Percentiles rank a stretch among this genome's conserved stretches.
Evolutionary conservation across 2,113 vertebrate genomes (phyloP).

Genomic region (Gymnobelideus leadbeateri): DNA sequence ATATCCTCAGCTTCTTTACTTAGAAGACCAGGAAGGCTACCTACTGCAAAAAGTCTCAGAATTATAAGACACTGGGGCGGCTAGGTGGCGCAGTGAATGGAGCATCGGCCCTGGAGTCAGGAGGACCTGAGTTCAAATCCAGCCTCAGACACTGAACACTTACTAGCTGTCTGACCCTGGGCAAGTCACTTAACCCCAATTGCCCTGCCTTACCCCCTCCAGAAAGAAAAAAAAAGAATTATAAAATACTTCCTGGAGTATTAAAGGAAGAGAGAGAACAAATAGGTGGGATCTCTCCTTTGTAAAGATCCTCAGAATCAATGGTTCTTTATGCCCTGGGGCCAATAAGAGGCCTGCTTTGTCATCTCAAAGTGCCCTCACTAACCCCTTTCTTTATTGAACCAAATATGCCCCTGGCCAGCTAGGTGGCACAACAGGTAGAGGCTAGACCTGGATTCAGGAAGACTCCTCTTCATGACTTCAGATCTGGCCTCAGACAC

Average conservation of each 20-base stretch:
- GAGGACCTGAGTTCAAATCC: too few species aligned
- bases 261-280: background rate
- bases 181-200: too few species aligned
- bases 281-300: background rate
- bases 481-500: too few species aligned
- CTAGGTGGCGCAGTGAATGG: too few species aligned
- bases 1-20: background rate
- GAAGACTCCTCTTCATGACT: too few species aligned
- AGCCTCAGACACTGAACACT: too few species aligned
- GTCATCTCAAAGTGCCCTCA: background rate
- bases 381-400: background rate
- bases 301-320: background rate
- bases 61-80: background rate
- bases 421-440: background rate
- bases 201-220: too few species aligned
- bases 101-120: too few species aligned
- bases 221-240: too few species aligned
- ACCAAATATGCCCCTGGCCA: background rate
- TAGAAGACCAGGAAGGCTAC: background rate
- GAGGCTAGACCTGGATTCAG: too few species aligned
- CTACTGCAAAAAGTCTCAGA: background rate
- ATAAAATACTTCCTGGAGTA: background rate
- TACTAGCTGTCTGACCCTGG: too few species aligned
- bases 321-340: background rate
- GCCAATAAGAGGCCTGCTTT: background rate